Conservation (phyloP, 2,113 vertebrate genomes). For the Ictalurus punctatus region DNA sequence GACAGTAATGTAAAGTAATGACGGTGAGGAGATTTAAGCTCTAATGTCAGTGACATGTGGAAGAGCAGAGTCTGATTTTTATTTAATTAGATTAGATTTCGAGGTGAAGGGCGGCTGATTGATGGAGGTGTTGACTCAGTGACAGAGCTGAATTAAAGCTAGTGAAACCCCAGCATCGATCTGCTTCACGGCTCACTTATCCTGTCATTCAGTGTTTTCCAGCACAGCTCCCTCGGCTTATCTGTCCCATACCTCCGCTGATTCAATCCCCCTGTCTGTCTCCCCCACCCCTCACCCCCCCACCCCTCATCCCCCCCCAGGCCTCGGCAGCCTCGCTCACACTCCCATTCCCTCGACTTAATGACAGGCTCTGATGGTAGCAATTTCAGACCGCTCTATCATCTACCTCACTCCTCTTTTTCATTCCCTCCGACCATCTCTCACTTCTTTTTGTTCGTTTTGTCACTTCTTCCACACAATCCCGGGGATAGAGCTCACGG, state of each 20-base stretch:
- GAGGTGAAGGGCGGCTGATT: not conserved
- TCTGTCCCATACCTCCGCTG: constrained; percentile 36
- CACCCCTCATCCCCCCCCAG: not conserved
- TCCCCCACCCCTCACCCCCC: not conserved
- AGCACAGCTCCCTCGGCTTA: constrained; percentile 38
- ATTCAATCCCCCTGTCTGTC: constrained; percentile 2
- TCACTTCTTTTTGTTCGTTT: constrained; percentile 22
- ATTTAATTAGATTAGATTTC: not conserved
- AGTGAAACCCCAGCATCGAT: constrained; percentile 53
- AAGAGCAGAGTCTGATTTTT: not conserved
- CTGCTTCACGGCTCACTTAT: constrained; percentile 55
- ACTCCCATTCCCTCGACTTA: constrained; percentile 52
- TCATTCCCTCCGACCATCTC: not conserved
- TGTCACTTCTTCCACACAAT: not conserved
- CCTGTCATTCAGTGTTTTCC: constrained; percentile 52
- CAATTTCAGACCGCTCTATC: constrained; percentile 53
- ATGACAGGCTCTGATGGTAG: constrained; percentile 54
- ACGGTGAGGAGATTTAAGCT: not conserved
- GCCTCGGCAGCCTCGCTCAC: constrained; percentile 22
- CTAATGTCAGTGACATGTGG: not conserved
- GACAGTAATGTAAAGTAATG: not conserved
- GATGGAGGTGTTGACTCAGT: constrained; percentile 50
- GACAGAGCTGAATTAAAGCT: constrained; percentile 54
- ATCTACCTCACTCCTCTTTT: constrained; percentile 23
- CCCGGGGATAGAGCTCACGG: not conserved